Percentiles rank a stretch among this genome's conserved stretches.
phyloP scores from a whole-genome alignment of 1,140 invertebrate species.

The Gerris buenoi region DNA sequence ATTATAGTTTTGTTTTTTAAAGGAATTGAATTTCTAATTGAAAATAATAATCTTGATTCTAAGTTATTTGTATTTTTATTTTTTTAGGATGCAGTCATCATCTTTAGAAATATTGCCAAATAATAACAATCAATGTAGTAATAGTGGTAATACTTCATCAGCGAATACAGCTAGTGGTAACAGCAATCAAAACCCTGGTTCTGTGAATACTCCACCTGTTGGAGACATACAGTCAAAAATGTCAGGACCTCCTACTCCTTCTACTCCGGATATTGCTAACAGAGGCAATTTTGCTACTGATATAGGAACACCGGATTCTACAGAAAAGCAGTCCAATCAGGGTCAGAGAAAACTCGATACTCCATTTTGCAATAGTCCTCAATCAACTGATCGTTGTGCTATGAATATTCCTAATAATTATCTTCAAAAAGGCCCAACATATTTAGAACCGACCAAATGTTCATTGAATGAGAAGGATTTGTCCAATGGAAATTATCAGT shows the following conservation, averaged over 20 bases:
- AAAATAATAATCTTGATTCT: too few species aligned
- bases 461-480: constrained; percentile 17
- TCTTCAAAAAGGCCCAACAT: constrained; percentile 25
- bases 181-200: not conserved
- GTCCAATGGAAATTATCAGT: constrained; percentile 16
- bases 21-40: too few species aligned
- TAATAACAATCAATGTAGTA: too few species aligned
- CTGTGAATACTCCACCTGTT: not conserved
- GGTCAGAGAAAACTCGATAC: constrained; percentile 14
- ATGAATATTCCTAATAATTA: constrained; percentile 16
- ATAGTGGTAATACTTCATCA: not conserved
- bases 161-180: constrained; percentile 10
- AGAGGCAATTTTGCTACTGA: constrained; percentile 10
- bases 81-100: not conserved
- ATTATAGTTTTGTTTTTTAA: too few species aligned
- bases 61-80: constrained; percentile 1
- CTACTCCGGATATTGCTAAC: constrained; percentile 16
- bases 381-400: constrained; percentile 13
- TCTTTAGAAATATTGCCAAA: not conserved
- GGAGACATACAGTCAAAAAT: constrained; percentile 10
- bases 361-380: constrained; percentile 16
- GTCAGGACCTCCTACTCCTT: constrained; percentile 15
- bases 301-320: constrained; percentile 5
- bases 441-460: constrained; percentile 10
- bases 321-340: constrained; percentile 6